Evolutionary conservation across 2,888 invertebrate species (phyloP).

Genomic region (Eumerus sabulonum): DNA sequence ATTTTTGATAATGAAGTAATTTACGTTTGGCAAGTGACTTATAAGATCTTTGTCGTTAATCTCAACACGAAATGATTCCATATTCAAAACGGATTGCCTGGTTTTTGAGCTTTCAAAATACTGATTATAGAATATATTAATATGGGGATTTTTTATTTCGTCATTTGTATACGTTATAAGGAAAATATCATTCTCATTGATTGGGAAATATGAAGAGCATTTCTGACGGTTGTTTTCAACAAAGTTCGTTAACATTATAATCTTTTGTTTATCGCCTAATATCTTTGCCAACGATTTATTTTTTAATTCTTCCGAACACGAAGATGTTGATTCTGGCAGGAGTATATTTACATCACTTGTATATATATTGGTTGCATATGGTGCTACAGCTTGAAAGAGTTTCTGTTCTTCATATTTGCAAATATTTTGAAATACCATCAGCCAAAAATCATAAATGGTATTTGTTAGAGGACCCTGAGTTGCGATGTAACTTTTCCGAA

Average conservation of each 20-base stretch:
- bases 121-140: conserved; percentile 62
- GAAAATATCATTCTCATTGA: conserved; percentile 80
- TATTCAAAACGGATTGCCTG: conserved; percentile 17
- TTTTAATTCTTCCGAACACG: not conserved
- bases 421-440: conserved; percentile 86
- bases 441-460: conserved; percentile 95
- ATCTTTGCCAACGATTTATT: conserved; percentile 8
- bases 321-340: not conserved
- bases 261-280: conserved; percentile 79
- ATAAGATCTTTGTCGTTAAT: conserved; percentile 52
- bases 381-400: not conserved
- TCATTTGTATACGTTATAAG: conserved; percentile 73
- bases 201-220: conserved; percentile 93
- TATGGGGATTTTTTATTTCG: conserved; percentile 52
- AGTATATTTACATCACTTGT: not conserved
- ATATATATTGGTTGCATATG: no score
- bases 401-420: conserved; percentile 70
- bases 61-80: conserved; percentile 57
- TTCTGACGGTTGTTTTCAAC: conserved; percentile 91
- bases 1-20: conserved; percentile 81
- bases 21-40: conserved; percentile 71
- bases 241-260: conserved; percentile 95
- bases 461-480: conserved; percentile 95
- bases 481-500: conserved; percentile 92
- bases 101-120: conserved; percentile 41